These are phyloP conservation scores for Struthidea cinerea DNA, from an alignment of 2,113 vertebrate genomes.

Conservation along the genomic window DNA sequence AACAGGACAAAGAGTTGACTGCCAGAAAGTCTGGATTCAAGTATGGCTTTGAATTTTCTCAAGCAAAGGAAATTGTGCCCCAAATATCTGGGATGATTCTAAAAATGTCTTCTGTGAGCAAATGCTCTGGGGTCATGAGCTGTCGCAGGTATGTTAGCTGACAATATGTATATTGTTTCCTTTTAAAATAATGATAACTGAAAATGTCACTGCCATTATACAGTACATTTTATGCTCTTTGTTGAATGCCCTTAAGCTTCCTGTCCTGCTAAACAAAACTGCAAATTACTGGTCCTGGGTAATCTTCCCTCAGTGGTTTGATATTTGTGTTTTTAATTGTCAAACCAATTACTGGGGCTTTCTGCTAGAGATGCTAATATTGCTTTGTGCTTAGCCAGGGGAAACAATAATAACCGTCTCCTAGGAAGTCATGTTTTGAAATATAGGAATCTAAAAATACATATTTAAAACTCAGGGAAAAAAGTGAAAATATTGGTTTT, in stretches of 20 bases:
- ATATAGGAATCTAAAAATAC: not conserved
- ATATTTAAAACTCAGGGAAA: not conserved
- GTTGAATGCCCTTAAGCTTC: conserved; percentile 62
- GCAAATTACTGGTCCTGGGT: conserved; percentile 58
- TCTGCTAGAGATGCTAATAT: conserved; percentile 41
- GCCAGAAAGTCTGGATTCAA: not conserved
- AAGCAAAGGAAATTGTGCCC: not conserved
- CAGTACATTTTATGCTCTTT: conserved; percentile 37
- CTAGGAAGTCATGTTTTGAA: not conserved
- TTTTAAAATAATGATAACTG: conserved; percentile 65
- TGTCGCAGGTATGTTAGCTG: not conserved
- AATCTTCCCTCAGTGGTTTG: conserved; percentile 53
- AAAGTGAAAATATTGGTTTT: not conserved
- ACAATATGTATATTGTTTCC: conserved; percentile 57
- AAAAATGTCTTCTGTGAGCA: not conserved
- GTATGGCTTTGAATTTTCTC: not conserved
- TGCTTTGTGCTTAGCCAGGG: not conserved
- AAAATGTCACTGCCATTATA: conserved; percentile 70
- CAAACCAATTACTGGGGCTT: conserved; percentile 53
- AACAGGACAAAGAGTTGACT: not conserved
- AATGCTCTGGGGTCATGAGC: not conserved
- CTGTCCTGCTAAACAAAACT: conserved; percentile 60
- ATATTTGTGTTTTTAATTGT: conserved; percentile 77
- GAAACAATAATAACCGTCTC: conserved; percentile 4
- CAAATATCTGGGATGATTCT: not conserved